Percentiles rank a stretch among this genome's conserved stretches.
Evolutionary conservation across 2,113 vertebrate species (phyloP).

Genomic region (Apodemus sylvaticus): DNA sequence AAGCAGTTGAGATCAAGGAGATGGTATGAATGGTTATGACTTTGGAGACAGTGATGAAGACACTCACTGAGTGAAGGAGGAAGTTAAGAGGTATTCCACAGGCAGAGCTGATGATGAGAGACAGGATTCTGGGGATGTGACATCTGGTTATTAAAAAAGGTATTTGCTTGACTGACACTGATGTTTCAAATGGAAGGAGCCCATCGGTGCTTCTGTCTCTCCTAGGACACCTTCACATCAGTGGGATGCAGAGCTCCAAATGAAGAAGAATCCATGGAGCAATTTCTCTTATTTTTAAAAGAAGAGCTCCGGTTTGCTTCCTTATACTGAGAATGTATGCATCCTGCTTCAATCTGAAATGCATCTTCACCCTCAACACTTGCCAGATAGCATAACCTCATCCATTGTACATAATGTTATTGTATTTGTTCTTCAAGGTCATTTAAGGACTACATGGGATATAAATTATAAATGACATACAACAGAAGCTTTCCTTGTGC

Average conservation of each 20-base stretch:
- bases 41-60: constrained; percentile 16
- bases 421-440: constrained; percentile 44
- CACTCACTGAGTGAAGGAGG: neutral
- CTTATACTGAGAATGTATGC: constrained; percentile 16
- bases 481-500: neutral
- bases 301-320: constrained; percentile 18
- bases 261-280: neutral
- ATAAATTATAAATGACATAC: constrained; percentile 54
- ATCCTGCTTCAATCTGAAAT: constrained; percentile 38
- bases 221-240: neutral
- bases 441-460: constrained; percentile 20
- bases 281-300: constrained; percentile 15
- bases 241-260: neutral
- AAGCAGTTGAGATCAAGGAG: neutral
- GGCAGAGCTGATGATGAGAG: neutral
- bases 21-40: neutral
- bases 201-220: neutral
- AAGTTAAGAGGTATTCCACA: neutral
- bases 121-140: constrained; percentile 2
- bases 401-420: neutral
- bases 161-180: neutral
- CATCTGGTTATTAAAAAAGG: neutral
- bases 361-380: neutral
- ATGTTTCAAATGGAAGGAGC: neutral
- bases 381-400: neutral